Evolutionary conservation across 2,797 vertebrate genomes (phyloP).

Genomic region (Myripristis murdjan): DNA sequence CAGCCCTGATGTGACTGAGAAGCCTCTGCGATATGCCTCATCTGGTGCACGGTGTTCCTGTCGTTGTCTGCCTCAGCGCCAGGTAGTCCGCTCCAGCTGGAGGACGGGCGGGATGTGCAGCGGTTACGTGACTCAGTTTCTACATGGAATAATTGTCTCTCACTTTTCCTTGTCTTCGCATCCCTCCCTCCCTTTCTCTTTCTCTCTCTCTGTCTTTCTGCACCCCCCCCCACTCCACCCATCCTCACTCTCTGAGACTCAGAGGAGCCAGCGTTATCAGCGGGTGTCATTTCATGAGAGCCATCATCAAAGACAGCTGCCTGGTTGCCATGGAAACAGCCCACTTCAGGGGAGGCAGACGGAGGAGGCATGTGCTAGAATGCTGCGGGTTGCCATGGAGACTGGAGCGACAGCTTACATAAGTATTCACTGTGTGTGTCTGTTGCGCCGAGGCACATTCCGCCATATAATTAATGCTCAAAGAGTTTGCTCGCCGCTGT

Average conservation of each 20-base stretch:
- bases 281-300: slow-evolving; percentile 80
- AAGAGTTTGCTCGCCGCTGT: slow-evolving; percentile 77
- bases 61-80: slow-evolving; percentile 35
- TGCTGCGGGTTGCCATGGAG: slow-evolving; percentile 85
- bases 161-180: slow-evolving; percentile 52
- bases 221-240: slow-evolving; percentile 17
- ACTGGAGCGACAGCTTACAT: slow-evolving; percentile 85
- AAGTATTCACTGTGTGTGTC: slow-evolving; percentile 83
- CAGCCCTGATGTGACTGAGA: slow-evolving; percentile 53
- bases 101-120: slow-evolving; percentile 20
- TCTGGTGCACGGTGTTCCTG: slow-evolving; percentile 54
- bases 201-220: not conserved
- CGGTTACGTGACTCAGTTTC: slow-evolving; percentile 58
- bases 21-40: slow-evolving; percentile 35
- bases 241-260: slow-evolving; percentile 51
- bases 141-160: slow-evolving; percentile 55
- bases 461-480: slow-evolving; percentile 83
- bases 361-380: slow-evolving; percentile 77
- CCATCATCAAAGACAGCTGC: slow-evolving; percentile 83
- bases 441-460: slow-evolving; percentile 75
- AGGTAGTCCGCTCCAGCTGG: slow-evolving; percentile 60
- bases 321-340: slow-evolving; percentile 87
- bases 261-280: slow-evolving; percentile 69
- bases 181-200: slow-evolving; percentile 21
- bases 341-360: slow-evolving; percentile 78